Percentiles rank a stretch among this genome's conserved stretches.
Conservation (phyloP, 2,888 invertebrate species). For the Apamea sordens region DNA sequence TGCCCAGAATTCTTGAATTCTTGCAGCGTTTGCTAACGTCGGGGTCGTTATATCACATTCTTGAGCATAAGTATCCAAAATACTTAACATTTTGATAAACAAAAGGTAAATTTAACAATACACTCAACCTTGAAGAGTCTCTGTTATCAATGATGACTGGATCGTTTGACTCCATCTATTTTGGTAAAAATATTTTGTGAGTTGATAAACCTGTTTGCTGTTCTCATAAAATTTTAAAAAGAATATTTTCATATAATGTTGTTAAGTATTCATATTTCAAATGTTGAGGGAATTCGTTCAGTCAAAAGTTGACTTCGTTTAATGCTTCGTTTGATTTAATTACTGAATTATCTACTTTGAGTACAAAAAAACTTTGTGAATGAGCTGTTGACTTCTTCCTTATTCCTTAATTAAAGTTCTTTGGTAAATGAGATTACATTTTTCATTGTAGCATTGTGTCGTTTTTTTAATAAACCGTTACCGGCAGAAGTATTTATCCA, state of each 20-base stretch:
- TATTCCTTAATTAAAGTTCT: slow-evolving; percentile 45
- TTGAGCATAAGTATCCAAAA: slow-evolving; percentile 38
- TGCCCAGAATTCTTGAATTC: slow-evolving; percentile 63
- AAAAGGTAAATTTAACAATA: slow-evolving; percentile 36
- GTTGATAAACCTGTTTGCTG: too few relatives aligned
- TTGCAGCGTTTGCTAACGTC: slow-evolving; percentile 48
- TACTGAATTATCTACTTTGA: not conserved
- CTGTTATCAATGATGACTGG: slow-evolving; percentile 50
- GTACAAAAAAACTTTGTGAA: slow-evolving; percentile 25
- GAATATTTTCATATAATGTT: not conserved
- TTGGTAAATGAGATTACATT: slow-evolving; percentile 24
- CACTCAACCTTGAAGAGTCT: slow-evolving; percentile 34
- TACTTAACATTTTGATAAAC: slow-evolving; percentile 41
- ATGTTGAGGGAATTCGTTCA: not conserved
- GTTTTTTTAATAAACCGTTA: slow-evolving; percentile 19
- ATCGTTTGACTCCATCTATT: slow-evolving; percentile 35
- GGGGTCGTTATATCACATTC: slow-evolving; percentile 49
- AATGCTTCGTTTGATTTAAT: slow-evolving; percentile 24
- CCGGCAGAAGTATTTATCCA: not conserved
- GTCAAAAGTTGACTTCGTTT: slow-evolving; percentile 8
- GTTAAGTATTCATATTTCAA: slow-evolving; percentile 3
- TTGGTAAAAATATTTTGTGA: too few relatives aligned
- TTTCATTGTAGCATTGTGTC: slow-evolving; percentile 14
- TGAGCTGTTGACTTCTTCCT: slow-evolving; percentile 34
- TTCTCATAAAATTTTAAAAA: slow-evolving; percentile 3